phyloP scores from a whole-genome alignment of 2,113 vertebrate genomes.

The Nasalis larvatus region DNA sequence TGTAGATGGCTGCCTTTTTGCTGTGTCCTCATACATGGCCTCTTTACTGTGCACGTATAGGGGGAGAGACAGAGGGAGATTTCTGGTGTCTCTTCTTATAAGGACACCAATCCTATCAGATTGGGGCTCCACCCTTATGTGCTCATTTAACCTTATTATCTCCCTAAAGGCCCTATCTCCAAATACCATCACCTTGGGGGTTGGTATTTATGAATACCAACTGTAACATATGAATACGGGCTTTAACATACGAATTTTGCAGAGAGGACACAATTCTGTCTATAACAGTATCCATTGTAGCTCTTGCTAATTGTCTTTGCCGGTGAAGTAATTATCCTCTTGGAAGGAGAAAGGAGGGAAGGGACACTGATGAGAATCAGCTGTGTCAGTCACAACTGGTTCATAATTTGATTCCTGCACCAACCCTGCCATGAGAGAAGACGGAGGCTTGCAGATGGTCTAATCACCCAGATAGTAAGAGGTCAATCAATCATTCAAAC shows the following conservation, averaged over 20 bases:
- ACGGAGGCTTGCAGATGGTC: not conserved
- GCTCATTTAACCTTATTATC: not conserved
- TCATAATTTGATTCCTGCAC: not conserved
- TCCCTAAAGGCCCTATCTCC: not conserved
- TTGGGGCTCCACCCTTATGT: not conserved
- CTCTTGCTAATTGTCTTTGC: not conserved
- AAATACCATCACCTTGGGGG: not conserved
- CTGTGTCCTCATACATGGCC: not conserved
- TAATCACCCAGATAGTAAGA: not conserved
- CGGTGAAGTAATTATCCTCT: not conserved
- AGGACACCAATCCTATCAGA: not conserved
- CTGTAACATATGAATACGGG: too few species aligned
- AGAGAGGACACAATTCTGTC: not conserved
- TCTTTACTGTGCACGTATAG: not conserved
- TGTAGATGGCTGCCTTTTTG: not conserved
- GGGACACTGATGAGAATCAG: not conserved
- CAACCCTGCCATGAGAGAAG: not conserved
- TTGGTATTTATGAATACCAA: not conserved
- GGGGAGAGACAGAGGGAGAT: not conserved
- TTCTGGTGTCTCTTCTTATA: not conserved
- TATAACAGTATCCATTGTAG: not conserved
- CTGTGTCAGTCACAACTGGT: not conserved
- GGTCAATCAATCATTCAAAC: not conserved
- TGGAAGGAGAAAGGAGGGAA: not conserved
- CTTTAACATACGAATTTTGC: not conserved